These are phyloP conservation scores for Alligator sinensis DNA, from an alignment of 2,113 vertebrate species.

Conservation along the genomic window DNA sequence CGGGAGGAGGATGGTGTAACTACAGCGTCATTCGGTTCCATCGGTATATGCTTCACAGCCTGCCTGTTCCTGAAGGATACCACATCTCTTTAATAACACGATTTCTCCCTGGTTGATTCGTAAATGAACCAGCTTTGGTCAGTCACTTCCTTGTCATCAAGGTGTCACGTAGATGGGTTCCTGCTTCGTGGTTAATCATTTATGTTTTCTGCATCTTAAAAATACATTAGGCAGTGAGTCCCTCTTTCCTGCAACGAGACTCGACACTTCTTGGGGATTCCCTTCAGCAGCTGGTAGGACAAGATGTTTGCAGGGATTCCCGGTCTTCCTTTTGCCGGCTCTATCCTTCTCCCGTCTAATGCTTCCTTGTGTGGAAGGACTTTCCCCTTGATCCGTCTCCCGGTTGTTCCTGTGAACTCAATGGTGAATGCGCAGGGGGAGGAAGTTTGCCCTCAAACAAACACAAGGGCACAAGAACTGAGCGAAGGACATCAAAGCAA, in stretches of 20 bases:
- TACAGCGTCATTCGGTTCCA: background rate
- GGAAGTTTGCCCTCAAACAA: background rate
- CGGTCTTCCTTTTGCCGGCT: background rate
- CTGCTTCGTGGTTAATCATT: background rate
- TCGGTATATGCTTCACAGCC: background rate
- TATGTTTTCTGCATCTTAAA: too few relatives aligned
- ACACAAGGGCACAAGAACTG: background rate
- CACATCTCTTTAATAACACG: background rate
- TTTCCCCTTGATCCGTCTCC: background rate
- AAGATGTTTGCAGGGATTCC: background rate
- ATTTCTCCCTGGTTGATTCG: rapidly evolving
- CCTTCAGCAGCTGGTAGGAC: rapidly evolving
- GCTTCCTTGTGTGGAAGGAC: background rate
- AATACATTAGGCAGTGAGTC: rapidly evolving
- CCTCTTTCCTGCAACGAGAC: background rate
- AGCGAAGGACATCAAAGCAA: rapidly evolving
- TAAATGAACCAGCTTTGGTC: rapidly evolving
- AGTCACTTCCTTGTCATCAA: background rate
- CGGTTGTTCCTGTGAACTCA: background rate
- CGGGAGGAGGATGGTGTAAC: background rate
- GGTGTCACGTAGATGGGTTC: rapidly evolving
- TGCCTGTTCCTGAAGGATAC: background rate
- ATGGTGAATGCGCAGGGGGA: background rate
- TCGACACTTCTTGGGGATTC: background rate
- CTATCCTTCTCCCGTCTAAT: background rate